Evolutionary conservation across 2,797 vertebrate species (phyloP).

Genomic region (Rhinogobio ventralis): DNA sequence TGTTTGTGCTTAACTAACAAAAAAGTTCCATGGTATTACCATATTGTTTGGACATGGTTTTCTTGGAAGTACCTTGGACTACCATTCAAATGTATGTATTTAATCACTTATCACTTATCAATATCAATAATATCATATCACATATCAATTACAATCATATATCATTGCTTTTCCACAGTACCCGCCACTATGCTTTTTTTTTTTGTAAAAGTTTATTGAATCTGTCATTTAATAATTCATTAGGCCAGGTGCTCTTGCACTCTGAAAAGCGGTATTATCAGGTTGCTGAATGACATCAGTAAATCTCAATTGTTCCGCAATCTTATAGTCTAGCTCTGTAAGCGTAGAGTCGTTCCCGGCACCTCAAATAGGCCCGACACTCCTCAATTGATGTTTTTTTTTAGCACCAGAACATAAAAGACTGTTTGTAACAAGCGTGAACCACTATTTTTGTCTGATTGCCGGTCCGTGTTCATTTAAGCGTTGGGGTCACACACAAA

Average conservation of each 20-base stretch:
- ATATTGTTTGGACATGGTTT: not conserved
- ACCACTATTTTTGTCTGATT: slow-evolving; percentile 29
- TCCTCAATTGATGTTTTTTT: slow-evolving; percentile 7
- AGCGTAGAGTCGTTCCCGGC: not conserved
- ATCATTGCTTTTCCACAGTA: not conserved
- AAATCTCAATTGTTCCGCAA: slow-evolving; percentile 36
- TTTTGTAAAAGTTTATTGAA: not conserved
- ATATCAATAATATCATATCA: too few species aligned
- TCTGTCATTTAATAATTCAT: slow-evolving; percentile 41
- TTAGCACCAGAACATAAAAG: slow-evolving; percentile 3
- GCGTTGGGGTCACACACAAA: slow-evolving; percentile 25
- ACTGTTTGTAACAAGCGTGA: slow-evolving; percentile 38
- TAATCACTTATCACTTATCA: not conserved
- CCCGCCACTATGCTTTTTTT: not conserved
- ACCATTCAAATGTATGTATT: not conserved
- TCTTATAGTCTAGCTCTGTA: slow-evolving; percentile 16
- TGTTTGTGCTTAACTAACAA: not conserved
- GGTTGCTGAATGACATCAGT: slow-evolving; percentile 40
- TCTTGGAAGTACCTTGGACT: not conserved
- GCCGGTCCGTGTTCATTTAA: slow-evolving; percentile 38
- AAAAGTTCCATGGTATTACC: not conserved
- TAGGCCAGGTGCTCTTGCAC: slow-evolving; percentile 35
- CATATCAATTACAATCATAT: not conserved
- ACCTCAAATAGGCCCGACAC: slow-evolving; percentile 12
- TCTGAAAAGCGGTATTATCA: slow-evolving; percentile 41